These are phyloP conservation scores for Entomyzon cyanotis DNA, from an alignment of 2,113 vertebrate genomes.

Conservation along the genomic window DNA sequence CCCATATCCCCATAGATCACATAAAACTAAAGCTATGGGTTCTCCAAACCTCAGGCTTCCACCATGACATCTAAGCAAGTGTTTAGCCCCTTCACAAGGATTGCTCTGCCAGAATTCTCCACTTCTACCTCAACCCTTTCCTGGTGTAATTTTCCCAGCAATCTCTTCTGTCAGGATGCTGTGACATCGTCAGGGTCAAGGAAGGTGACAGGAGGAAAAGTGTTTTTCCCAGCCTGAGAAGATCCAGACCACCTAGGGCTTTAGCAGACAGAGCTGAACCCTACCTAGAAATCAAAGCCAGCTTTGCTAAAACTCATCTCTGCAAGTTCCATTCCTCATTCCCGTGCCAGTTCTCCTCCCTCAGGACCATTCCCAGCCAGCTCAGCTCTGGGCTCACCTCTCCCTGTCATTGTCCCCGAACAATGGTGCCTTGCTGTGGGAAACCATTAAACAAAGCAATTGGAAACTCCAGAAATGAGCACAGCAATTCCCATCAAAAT, in stretches of 20 bases:
- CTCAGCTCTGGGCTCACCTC: not conserved
- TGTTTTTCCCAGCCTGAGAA: not conserved
- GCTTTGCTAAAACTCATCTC: not conserved
- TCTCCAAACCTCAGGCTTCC: not conserved
- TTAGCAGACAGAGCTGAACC: not conserved
- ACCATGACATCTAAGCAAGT: not conserved
- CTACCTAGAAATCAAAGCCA: not conserved
- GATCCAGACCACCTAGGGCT: not conserved
- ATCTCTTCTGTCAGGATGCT: not conserved
- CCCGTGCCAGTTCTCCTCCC: not conserved
- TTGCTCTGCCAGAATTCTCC: not conserved
- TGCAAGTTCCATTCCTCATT: not conserved
- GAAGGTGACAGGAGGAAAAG: not conserved
- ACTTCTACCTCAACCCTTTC: not conserved
- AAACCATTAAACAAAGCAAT: not conserved
- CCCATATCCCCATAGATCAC: not conserved
- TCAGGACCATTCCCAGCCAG: not conserved
- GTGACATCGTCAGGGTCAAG: not conserved
- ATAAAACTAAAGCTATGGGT: not conserved
- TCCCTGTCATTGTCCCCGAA: not conserved
- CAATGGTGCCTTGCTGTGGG: not conserved
- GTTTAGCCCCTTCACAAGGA: not conserved
- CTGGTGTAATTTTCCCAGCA: rapidly evolving
- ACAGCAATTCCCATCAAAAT: not conserved
- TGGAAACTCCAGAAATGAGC: not conserved